Evolutionary conservation across 2,888 invertebrate species (phyloP).

Genomic region (Caenorhabditis panamensis): DNA sequence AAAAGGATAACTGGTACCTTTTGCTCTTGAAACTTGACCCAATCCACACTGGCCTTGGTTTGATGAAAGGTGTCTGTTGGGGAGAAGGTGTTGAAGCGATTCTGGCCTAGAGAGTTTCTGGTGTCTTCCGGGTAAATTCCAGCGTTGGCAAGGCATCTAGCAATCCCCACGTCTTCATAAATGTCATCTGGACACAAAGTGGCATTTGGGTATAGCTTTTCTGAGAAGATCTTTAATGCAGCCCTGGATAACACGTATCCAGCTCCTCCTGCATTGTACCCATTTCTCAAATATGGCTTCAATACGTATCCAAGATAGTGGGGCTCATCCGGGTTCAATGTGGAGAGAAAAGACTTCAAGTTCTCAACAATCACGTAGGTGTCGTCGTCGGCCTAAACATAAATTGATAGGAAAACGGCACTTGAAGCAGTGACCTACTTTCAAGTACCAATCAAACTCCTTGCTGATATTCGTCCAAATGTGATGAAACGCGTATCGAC

Average conservation of each 20-base stretch:
- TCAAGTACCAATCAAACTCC: constrained; percentile 76
- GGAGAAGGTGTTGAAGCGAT: constrained; percentile 67
- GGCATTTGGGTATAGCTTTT: constrained; percentile 63
- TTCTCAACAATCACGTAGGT: constrained; percentile 75
- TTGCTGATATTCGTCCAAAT: constrained; percentile 64
- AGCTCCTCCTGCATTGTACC: constrained; percentile 76
- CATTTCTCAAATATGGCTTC: constrained; percentile 70
- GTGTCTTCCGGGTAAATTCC: constrained; percentile 71
- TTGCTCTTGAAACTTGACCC: constrained; percentile 48
- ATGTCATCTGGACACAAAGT: constrained; percentile 69
- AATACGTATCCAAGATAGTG: constrained; percentile 72
- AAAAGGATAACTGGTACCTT: too few relatives aligned
- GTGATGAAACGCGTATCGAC: constrained; percentile 70
- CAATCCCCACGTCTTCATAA: constrained; percentile 74
- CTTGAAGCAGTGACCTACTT: constrained; percentile 58
- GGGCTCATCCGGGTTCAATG: constrained; percentile 65
- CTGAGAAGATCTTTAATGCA: constrained; percentile 68
- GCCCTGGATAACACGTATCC: constrained; percentile 72
- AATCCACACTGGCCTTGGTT: constrained; percentile 37
- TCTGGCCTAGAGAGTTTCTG: constrained; percentile 61
- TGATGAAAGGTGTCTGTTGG: constrained; percentile 52
- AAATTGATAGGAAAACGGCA: not conserved
- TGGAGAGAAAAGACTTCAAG: constrained; percentile 62
- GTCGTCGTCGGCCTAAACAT: constrained; percentile 75
- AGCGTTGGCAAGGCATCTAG: constrained; percentile 65